Evolutionary conservation across 2,113 vertebrate species (phyloP).

Genomic region (Lepus timidus): DNA sequence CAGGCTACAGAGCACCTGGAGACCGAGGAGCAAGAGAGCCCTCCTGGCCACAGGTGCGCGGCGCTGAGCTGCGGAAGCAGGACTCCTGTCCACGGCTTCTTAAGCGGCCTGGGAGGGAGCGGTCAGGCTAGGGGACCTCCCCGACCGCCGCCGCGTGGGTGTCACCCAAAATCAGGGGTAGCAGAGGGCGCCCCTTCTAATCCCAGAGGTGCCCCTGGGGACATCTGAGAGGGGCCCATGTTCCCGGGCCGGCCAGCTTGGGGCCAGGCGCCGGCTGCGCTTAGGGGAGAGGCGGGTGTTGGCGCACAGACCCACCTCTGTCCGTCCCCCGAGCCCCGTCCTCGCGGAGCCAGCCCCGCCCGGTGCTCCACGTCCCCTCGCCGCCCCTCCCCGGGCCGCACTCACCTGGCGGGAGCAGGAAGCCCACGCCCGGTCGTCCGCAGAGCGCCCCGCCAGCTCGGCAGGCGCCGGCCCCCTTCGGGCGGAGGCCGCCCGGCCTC

Average conservation of each 20-base stretch:
- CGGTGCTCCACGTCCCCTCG: neutral
- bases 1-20: neutral
- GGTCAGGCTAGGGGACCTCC: neutral
- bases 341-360: neutral
- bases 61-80: rapidly evolving
- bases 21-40: too few relatives aligned
- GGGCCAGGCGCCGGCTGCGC: neutral
- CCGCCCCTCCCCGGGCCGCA: neutral
- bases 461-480: conserved; percentile 30
- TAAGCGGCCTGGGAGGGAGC: neutral
- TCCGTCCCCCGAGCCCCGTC: neutral
- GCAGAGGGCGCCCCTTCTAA: neutral
- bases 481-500: conserved; percentile 63
- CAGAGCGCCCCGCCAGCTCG: neutral
- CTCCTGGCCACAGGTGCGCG: neutral
- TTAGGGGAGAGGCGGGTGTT: neutral
- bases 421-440: neutral
- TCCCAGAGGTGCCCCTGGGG: neutral
- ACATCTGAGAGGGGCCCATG: neutral
- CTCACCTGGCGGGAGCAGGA: conserved; percentile 74
- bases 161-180: neutral
- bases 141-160: neutral
- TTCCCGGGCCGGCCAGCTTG: neutral
- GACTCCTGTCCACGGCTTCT: neutral
- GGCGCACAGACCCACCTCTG: neutral